Conservation (phyloP, 1,140 invertebrate genomes). For the Temnothorax nylanderi region DNA sequence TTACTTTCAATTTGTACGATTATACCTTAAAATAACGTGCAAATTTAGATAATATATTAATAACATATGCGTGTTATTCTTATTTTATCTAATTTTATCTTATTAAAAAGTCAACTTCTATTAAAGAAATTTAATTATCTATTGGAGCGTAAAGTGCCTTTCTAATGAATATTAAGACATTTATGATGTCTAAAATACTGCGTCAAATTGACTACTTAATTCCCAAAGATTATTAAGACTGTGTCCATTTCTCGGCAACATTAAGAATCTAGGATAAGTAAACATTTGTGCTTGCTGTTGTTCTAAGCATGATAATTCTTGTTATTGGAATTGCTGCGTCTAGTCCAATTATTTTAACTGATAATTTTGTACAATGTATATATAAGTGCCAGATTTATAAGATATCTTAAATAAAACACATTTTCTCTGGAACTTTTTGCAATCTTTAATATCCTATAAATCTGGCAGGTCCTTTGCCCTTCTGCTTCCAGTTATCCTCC, state of each 20-base stretch:
- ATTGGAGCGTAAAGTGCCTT: background rate
- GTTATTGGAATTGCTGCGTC: constrained; percentile 58
- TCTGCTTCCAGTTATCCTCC: constrained; percentile 14
- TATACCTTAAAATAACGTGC: background rate
- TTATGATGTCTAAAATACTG: background rate
- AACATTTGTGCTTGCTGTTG: constrained; percentile 10
- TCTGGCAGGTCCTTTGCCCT: constrained; percentile 74
- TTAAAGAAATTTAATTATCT: background rate
- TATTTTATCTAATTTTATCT: background rate
- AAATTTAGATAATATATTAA: background rate
- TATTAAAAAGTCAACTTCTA: background rate
- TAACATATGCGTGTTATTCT: background rate
- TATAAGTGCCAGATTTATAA: constrained; percentile 82
- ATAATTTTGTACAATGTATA: constrained; percentile 72
- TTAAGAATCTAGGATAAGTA: background rate
- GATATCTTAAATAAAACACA: constrained; percentile 79
- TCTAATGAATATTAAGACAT: background rate
- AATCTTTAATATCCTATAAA: constrained; percentile 81
- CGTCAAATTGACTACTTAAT: constrained; percentile 11
- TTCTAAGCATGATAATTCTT: constrained; percentile 54
- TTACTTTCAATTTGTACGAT: background rate
- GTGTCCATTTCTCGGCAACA: constrained; percentile 13
- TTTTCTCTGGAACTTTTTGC: constrained; percentile 63
- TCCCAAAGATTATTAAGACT: constrained; percentile 61
- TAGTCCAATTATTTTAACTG: constrained; percentile 71